Base-by-base conservation (phyloP, 1,140 invertebrate species). In the Achroia grisella region DNA sequence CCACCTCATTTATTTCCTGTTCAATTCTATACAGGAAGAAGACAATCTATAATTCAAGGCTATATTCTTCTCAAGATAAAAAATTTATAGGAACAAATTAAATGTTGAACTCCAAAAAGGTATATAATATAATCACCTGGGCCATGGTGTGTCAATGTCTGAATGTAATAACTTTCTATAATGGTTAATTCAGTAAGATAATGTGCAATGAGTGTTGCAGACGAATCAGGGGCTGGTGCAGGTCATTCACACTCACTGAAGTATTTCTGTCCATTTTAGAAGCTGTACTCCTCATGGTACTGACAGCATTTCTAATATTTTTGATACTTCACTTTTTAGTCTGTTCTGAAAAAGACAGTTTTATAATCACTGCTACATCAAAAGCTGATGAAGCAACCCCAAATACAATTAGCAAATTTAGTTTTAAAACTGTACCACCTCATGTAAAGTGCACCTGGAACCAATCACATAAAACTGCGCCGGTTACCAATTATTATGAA, bases 231-330 rank as follows among this genome's bases (percentile, higher is more conserved):
- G 67, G 73, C 31, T 84, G 79, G 79, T 71, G 56, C 47, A 62
- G 53, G 31, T 69, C 79, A 3, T 84, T 84, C 27, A 84, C 80
- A 8, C 62, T 37, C 33, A 62, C 59, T 12, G 80, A 84, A 39
- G 44, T 36, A 1, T 34, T 57, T 10, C 49, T 84, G 2, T 44
- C 59, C 1, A 27, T 66, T 13, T 27, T 77, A 35, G 58, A 79
- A 54, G 61, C 49, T n/a, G 4, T 70, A 10, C 46, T 83, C 10
- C 41, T 84, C 6, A 10, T 58, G 6, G 10, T 67, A 4, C 63
- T 74, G 27, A 52, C 81, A 33, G 45, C 42, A 0, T 67, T 71
- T 41, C 46, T 84, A 4, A 64, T 58, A 23, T 78, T 81, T 51
- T 36, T 80, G 4, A 60, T 74, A 39, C 47, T 74, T n/a, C 77